A percentile compares a stretch with the other conserved stretches of the same genome.
These are phyloP conservation scores for Monarcha castaneiventris DNA, from an alignment of 2,113 vertebrate genomes.

Conservation along the genomic window DNA sequence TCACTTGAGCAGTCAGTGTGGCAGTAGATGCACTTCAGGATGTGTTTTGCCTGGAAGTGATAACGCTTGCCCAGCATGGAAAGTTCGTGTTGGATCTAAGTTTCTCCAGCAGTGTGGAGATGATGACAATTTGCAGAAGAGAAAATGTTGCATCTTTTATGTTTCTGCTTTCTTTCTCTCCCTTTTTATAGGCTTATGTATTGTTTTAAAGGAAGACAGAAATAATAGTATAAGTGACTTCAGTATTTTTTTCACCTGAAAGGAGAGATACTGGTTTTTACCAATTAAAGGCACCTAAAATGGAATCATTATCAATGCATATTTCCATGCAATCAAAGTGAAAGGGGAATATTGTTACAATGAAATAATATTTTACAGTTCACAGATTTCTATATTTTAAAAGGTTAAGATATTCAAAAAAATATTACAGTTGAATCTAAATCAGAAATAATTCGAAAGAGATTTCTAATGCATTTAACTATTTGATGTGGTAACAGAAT, in stretches of 20 bases:
- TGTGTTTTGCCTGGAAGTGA: background rate
- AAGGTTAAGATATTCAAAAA: conserved; percentile 2
- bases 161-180: background rate
- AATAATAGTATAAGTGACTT: background rate
- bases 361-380: background rate
- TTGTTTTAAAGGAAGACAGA: background rate
- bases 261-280: background rate
- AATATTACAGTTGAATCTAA: background rate
- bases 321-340: background rate
- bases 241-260: background rate
- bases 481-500: background rate
- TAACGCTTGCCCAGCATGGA: background rate
- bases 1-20: background rate
- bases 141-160: background rate
- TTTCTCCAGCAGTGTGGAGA: background rate
- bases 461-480: background rate
- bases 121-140: background rate
- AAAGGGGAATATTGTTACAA: background rate
- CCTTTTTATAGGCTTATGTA: background rate
- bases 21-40: background rate
- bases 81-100: background rate
- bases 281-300: background rate
- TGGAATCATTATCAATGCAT: background rate
- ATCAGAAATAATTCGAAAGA: background rate
- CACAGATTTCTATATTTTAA: background rate